A percentile compares a stretch with the other conserved stretches of the same genome.
phyloP scores from a whole-genome alignment of 1,140 invertebrate species.

The Hylyphantes graminicola region DNA sequence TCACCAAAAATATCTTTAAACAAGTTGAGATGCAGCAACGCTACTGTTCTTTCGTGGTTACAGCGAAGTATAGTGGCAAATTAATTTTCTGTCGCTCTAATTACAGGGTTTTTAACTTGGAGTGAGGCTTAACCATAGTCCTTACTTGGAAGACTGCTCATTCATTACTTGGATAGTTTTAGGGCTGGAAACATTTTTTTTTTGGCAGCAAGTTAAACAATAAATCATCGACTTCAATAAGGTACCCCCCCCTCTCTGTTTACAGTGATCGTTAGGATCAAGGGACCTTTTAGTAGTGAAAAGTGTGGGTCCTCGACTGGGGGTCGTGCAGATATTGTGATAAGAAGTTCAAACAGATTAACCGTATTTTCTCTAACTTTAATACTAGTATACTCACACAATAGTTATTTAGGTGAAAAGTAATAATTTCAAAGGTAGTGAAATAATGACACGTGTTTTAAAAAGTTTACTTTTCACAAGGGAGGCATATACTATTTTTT shows the following conservation, averaged over 20 bases:
- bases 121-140: slow-evolving; percentile 51
- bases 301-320: not conserved
- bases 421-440: too few relatives aligned
- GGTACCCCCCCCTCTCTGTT: slow-evolving; percentile 50
- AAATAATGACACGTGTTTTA: too few relatives aligned
- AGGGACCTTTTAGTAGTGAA: not conserved
- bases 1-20: not conserved
- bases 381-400: too few relatives aligned
- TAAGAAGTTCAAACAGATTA: not conserved
- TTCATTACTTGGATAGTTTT: slow-evolving; percentile 46
- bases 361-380: too few relatives aligned
- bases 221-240: slow-evolving; percentile 57
- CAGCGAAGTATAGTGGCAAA: slow-evolving; percentile 19
- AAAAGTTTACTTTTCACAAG: too few relatives aligned
- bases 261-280: slow-evolving; percentile 6
- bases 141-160: slow-evolving; percentile 45
- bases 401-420: too few relatives aligned
- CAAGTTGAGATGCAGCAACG: slow-evolving; percentile 21
- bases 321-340: not conserved
- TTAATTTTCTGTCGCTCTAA: slow-evolving; percentile 45
- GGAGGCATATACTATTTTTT: too few relatives aligned
- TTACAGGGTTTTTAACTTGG: slow-evolving; percentile 55
- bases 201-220: slow-evolving; percentile 50
- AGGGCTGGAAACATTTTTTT: slow-evolving; percentile 32
- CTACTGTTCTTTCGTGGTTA: slow-evolving; percentile 27